Percentiles rank a stretch among this genome's conserved stretches.
These are phyloP conservation scores for Matsumyia berberina DNA, from an alignment of 2,888 invertebrate species.

Conservation along the genomic window DNA sequence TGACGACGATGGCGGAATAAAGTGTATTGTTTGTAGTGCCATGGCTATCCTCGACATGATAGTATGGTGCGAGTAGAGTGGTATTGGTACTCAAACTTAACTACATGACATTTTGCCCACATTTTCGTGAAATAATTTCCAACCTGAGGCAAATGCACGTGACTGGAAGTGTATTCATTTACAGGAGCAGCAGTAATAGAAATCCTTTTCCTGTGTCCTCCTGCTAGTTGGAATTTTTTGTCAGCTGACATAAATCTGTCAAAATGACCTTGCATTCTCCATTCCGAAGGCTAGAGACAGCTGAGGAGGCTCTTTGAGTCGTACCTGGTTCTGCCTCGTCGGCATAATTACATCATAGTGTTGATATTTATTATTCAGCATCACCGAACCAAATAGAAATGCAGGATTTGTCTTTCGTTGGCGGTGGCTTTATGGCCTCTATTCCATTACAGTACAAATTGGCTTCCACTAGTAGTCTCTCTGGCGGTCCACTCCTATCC, in stretches of 20 bases:
- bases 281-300: neutral
- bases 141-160: constrained; percentile 59
- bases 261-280: constrained; percentile 50
- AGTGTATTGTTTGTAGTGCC: constrained; percentile 63
- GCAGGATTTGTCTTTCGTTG: neutral
- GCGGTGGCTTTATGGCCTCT: constrained; percentile 30
- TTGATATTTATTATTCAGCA: constrained; percentile 46
- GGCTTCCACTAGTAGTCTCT: constrained; percentile 18
- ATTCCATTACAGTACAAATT: constrained; percentile 42
- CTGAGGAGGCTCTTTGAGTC: neutral
- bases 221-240: constrained; percentile 51
- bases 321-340: neutral
- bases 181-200: constrained; percentile 10
- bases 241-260: constrained; percentile 66
- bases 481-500: constrained; percentile 15
- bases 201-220: constrained; percentile 32
- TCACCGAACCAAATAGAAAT: neutral
- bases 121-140: constrained; percentile 52
- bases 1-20: constrained; percentile 57
- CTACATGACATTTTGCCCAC: constrained; percentile 52
- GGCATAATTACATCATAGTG: constrained; percentile 27
- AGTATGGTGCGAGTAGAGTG: constrained; percentile 35
- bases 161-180: constrained; percentile 54
- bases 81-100: constrained; percentile 56
- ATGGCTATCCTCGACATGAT: constrained; percentile 50